Evolutionary conservation across 2,888 invertebrate genomes (phyloP).

Genomic region (Criorhina ranunculi): DNA sequence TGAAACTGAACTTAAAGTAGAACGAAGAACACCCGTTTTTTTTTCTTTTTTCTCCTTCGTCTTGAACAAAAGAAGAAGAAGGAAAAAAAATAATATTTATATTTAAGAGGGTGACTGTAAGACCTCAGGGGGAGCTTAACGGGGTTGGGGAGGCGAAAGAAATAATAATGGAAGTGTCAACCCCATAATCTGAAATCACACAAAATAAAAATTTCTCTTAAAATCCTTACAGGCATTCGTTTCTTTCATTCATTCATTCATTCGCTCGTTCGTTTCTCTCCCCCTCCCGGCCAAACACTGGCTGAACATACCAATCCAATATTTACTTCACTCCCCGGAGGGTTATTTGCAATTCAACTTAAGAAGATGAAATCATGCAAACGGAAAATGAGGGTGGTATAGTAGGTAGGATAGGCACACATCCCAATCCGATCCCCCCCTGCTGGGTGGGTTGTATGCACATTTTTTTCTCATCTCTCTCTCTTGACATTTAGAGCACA

Average conservation of each 20-base stretch:
- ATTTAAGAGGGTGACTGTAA: conserved; percentile 54
- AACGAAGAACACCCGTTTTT: conserved; percentile 26
- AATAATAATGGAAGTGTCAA: conserved; percentile 76
- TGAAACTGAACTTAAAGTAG: conserved; percentile 58
- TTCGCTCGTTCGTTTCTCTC: conserved; percentile 18
- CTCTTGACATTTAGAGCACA: conserved; percentile 49
- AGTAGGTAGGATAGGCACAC: not conserved
- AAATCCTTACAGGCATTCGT: conserved; percentile 72
- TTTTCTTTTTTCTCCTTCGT: not conserved
- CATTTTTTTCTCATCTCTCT: conserved; percentile 49
- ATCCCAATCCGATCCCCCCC: conserved; percentile 6
- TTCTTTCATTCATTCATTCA: conserved; percentile 65
- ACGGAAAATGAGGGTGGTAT: conserved; percentile 36
- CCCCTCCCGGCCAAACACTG: not conserved
- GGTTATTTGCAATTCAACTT: conserved; percentile 75
- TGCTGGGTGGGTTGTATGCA: conserved; percentile 28
- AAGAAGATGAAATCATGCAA: conserved; percentile 73
- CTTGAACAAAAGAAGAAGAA: conserved; percentile 45
- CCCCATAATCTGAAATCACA: conserved; percentile 77
- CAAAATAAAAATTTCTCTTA: conserved; percentile 71
- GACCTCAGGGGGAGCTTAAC: conserved; percentile 47
- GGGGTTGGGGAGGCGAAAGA: conserved; percentile 48
- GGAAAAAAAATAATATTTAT: not conserved
- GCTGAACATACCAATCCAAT: conserved; percentile 59
- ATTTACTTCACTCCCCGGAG: conserved; percentile 69